Conservation (phyloP, 2,113 vertebrate species). For the Peucedramus taeniatus region DNA sequence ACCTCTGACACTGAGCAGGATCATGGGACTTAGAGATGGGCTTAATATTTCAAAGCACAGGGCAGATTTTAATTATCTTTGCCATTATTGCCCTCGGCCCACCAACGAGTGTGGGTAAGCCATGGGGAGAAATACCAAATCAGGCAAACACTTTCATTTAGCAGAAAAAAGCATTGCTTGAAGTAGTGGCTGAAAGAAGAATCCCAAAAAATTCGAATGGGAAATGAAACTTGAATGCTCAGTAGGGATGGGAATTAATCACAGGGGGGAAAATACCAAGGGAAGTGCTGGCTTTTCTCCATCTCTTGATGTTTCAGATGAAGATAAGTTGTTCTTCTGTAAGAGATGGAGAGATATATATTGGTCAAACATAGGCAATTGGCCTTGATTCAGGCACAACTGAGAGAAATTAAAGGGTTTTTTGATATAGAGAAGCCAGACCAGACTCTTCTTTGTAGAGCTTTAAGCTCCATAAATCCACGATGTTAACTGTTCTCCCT, state of each 20-base stretch:
- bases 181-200: slow-evolving; percentile 18
- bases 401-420: slow-evolving; percentile 41
- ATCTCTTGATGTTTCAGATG: slow-evolving; percentile 62
- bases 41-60: slow-evolving; percentile 27
- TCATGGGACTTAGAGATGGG: neutral
- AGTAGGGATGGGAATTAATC: slow-evolving; percentile 49
- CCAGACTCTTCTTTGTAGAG: slow-evolving; percentile 50
- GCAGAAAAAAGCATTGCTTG: neutral
- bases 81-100: neutral
- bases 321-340: slow-evolving; percentile 60
- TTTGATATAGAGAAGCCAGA: slow-evolving; percentile 55
- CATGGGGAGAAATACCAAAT: neutral
- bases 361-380: slow-evolving; percentile 49
- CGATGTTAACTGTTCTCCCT: slow-evolving; percentile 29
- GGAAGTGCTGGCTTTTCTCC: slow-evolving; percentile 53
- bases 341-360: slow-evolving; percentile 52
- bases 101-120: neutral
- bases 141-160: neutral
- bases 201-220: slow-evolving; percentile 2
- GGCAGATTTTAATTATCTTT: slow-evolving; percentile 47
- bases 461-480: slow-evolving; percentile 44
- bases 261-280: slow-evolving; percentile 44
- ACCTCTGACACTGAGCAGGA: slow-evolving; percentile 48
- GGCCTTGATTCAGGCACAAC: slow-evolving; percentile 56
- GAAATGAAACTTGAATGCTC: slow-evolving; percentile 58